Evolutionary conservation across 2,797 vertebrate species (phyloP), one percentile per base, ranked within the genome.

Genomic region (Chromobotia macracanthus): DNA sequence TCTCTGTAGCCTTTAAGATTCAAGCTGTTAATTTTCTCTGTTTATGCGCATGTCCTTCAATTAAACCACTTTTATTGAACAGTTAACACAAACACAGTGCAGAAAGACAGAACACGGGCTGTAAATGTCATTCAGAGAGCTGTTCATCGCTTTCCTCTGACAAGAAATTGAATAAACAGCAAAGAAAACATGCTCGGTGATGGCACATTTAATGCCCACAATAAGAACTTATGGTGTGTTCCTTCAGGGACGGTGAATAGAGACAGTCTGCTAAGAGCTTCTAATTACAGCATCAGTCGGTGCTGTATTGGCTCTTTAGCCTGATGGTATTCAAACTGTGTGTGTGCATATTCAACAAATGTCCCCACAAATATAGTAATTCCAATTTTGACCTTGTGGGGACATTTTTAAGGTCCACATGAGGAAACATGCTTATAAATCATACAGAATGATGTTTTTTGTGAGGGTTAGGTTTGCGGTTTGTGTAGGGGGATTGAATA

Each of bases 81-180:
- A 21, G 38, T 58, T 68, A 13, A 77, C 38, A 77, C 53, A 68
- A 77, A 77, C 46, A 56, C 25, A 69, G 68, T 10, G 13, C 44
- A 61, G 16, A n/a, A 8, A 31, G 69, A 61, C 18, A 69, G 11
- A 61, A 21, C 53, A 15, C 44, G 11, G 48, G 61, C 73, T 66
- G 66, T 72, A 81, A 77, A 81, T 81, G 80, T 81, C 80, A 77
- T 72, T 77, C 73, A 65, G 63, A 72, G 38, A 46, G 44, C 28
- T 12, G 6, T 31, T 79, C 68, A 78, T 82, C 67, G 65, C 58
- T 79, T 61, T 61, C 70, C 65, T 28, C 67, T 11, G 25, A 63
- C 25, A 16, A 75, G 72, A 67, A 80, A 80, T 61, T 53, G 21
- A 76, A 77, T 77, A 77, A 69, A 77, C 66, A 77, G 65, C 18